Evolutionary conservation across 2,888 invertebrate species (phyloP).

Genomic region (Ormia ochracea): DNA sequence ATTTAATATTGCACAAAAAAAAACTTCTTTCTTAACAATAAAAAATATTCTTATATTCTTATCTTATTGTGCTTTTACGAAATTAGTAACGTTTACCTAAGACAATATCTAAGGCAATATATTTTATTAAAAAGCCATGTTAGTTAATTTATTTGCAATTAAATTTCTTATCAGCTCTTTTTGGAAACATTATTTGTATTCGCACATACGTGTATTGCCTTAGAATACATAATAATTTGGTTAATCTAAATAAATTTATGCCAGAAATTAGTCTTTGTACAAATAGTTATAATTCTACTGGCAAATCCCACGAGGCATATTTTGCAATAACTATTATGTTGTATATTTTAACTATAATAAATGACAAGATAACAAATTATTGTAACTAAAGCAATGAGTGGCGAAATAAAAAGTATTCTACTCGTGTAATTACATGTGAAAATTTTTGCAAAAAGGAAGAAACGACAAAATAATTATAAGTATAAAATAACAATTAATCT

Average conservation of each 20-base stretch:
- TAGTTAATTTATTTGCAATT: no score
- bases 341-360: conserved; percentile 21
- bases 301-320: conserved; percentile 1
- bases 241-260: background rate
- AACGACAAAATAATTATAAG: background rate
- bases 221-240: background rate
- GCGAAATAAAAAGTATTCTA: conserved; percentile 12
- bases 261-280: background rate
- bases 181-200: no score
- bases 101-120: no score
- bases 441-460: background rate
- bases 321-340: conserved; percentile 16
- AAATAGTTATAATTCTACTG: background rate
- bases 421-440: conserved; percentile 36
- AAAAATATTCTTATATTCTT: no score
- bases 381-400: background rate
- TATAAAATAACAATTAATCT: conserved; percentile 43
- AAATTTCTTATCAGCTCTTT: no score
- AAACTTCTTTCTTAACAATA: no score
- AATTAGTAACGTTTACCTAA: no score
- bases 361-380: conserved; percentile 29
- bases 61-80: no score
- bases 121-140: no score
- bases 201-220: no score
- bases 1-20: no score